phyloP scores from a whole-genome alignment of 2,888 invertebrate genomes.

The Hirtodrosophila cameraria region DNA sequence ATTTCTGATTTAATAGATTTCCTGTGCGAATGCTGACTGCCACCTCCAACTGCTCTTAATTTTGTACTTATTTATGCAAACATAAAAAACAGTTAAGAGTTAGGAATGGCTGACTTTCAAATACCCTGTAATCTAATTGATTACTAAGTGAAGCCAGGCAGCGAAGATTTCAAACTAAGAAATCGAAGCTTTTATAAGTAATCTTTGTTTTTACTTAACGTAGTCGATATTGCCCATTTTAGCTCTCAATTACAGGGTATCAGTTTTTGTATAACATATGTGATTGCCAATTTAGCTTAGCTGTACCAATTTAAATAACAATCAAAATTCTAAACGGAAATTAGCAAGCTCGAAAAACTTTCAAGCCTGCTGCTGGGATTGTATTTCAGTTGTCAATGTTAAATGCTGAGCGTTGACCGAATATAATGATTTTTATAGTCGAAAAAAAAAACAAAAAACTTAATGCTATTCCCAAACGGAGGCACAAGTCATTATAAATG shows the following conservation, averaged over 20 bases:
- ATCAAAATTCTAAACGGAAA: conserved; percentile 76
- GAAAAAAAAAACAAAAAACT: no score
- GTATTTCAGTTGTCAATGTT: conserved; percentile 42
- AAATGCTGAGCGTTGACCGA: conserved; percentile 30
- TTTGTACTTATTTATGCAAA: conserved; percentile 20
- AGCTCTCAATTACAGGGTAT: conserved; percentile 6
- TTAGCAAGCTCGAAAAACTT: conserved; percentile 44
- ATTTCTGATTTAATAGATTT: conserved; percentile 26
- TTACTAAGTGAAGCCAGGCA: no score
- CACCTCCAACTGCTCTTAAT: conserved; percentile 40
- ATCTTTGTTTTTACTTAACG: not conserved
- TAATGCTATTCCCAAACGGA: conserved; percentile 43
- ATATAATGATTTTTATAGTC: conserved; percentile 54
- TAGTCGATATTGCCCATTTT: conserved; percentile 1
- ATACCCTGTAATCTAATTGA: conserved; percentile 13
- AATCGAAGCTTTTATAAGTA: no score
- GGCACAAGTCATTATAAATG: conserved; percentile 58
- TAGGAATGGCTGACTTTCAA: not conserved
- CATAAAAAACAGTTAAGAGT: not conserved
- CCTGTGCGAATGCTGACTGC: conserved; percentile 28
- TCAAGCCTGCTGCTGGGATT: conserved; percentile 37
- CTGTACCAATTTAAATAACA: conserved; percentile 64
- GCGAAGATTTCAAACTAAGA: no score
- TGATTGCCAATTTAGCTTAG: conserved; percentile 38
- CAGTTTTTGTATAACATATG: conserved; percentile 5